Evolutionary conservation across 2,797 vertebrate species (phyloP), one percentile per base, ranked within the genome.

Genomic region (Sylvilagus floridanus): DNA sequence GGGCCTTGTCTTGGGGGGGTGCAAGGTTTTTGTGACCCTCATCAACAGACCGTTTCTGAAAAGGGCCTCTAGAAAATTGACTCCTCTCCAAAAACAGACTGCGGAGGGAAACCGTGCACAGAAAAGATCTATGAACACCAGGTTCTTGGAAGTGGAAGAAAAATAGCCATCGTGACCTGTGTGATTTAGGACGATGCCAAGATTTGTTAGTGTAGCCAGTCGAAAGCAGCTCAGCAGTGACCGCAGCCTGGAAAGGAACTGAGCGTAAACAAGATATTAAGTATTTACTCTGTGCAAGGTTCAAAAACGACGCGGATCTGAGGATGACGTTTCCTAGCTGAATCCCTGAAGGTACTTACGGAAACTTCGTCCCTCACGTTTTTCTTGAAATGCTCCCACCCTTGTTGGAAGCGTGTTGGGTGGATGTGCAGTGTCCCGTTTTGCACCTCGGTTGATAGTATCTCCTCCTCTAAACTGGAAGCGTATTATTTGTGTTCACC

Each of bases 321-420:
- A 90, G 28, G 73, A 62, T 81, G 47, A 50, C 17, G 66, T 30
- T 88, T 91, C 60, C 26, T 84, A 63, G 12, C 28, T 72, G 30
- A 84, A 78, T 89, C 92, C 54, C 35, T 88, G 22, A 68, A 30
- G 50, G 22, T 93, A 57, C 14, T 69, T 54, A 30, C 73, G 21
- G 82, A 12, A 16, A 24, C 52, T 71, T 94, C 84, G 83, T 10
- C 35, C 79, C 63, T 78, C 68, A 14, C 24, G 26, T 71, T 94
- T 95, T 91, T 86, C 83, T 87, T 96, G 71, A 95, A 92, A 83
- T 71, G 37, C 32, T 52, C 85, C 77, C 37, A 63, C 57, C 54
- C 14, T 19, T 63, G 50, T 22, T 81, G 81, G 60, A 89, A 94
- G 73, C 52, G 2, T 17, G 16, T 90, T 87, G 32, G 37, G 65